Conservation (phyloP, 2,888 invertebrate genomes). For the Deroplatys truncata region DNA sequence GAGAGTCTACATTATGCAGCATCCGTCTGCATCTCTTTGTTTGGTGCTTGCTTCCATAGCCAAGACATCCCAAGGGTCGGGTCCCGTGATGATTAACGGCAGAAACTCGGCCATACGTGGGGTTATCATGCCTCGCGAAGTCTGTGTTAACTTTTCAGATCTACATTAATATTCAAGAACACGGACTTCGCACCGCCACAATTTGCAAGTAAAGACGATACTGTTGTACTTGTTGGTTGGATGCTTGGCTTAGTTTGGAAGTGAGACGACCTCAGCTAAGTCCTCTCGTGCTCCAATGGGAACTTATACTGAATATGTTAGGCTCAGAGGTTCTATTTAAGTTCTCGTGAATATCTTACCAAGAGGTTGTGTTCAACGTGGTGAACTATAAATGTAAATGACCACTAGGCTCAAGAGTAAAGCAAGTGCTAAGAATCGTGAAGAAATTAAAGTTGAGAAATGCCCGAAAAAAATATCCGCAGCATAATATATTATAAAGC, state of each 20-base stretch:
- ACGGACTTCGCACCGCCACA: neutral
- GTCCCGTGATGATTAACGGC: neutral
- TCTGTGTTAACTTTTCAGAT: constrained; percentile 16
- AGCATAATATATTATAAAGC: too few relatives aligned
- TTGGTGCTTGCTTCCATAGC: neutral
- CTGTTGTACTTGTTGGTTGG: neutral
- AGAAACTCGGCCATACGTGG: neutral
- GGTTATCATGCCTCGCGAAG: neutral
- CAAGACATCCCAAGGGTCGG: neutral
- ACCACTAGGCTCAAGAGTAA: too few relatives aligned
- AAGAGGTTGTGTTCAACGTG: neutral
- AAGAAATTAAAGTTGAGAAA: too few relatives aligned
- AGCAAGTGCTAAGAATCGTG: too few relatives aligned
- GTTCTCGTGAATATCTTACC: neutral
- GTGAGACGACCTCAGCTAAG: neutral
- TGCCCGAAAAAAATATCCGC: too few relatives aligned
- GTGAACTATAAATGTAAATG: too few relatives aligned
- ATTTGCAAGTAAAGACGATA: constrained; percentile 11
- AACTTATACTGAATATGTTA: neutral
- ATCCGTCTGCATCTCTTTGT: neutral
- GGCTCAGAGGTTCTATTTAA: neutral
- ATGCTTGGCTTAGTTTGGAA: neutral
- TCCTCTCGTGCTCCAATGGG: neutral
- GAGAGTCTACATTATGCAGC: neutral
- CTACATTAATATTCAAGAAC: constrained; percentile 18